phyloP scores from a whole-genome alignment of 2,888 invertebrate species.

The Cybosia mesomella region DNA sequence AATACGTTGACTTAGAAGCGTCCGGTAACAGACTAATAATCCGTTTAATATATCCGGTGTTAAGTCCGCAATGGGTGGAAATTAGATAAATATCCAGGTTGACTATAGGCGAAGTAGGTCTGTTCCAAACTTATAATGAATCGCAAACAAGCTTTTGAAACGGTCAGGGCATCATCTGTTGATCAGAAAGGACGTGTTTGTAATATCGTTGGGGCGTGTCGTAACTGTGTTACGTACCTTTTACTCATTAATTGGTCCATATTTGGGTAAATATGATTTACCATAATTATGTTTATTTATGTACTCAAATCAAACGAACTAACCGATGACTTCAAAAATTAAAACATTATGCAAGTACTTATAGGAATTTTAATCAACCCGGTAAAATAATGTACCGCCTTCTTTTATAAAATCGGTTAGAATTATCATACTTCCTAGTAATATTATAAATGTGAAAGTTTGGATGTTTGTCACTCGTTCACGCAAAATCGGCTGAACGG shows the following conservation, averaged over 20 bases:
- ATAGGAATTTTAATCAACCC: neutral
- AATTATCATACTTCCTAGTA: too few relatives aligned
- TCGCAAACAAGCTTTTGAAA: conserved; percentile 52
- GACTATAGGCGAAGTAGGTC: conserved; percentile 51
- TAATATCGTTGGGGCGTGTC: conserved; percentile 24
- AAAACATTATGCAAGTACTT: too few relatives aligned
- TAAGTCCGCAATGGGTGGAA: conserved; percentile 36
- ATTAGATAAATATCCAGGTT: conserved; percentile 44
- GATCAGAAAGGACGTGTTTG: conserved; percentile 39
- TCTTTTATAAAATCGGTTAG: too few relatives aligned
- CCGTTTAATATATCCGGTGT: conserved; percentile 42
- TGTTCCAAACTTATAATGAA: conserved; percentile 60
- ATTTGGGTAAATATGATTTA: neutral
- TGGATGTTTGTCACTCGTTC: too few relatives aligned
- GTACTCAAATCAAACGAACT: neutral
- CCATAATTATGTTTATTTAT: neutral
- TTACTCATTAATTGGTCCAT: conserved; percentile 11
- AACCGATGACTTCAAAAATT: too few relatives aligned
- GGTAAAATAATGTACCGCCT: neutral
- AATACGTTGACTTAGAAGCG: conserved; percentile 32
- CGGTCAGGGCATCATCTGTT: conserved; percentile 45
- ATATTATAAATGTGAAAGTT: too few relatives aligned
- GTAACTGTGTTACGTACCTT: conserved; percentile 3
- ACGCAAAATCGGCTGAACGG: too few relatives aligned
- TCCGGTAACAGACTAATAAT: conserved; percentile 45